Evolutionary conservation across 2,113 vertebrate genomes (phyloP).

Genomic region (Festucalex cinctus): DNA sequence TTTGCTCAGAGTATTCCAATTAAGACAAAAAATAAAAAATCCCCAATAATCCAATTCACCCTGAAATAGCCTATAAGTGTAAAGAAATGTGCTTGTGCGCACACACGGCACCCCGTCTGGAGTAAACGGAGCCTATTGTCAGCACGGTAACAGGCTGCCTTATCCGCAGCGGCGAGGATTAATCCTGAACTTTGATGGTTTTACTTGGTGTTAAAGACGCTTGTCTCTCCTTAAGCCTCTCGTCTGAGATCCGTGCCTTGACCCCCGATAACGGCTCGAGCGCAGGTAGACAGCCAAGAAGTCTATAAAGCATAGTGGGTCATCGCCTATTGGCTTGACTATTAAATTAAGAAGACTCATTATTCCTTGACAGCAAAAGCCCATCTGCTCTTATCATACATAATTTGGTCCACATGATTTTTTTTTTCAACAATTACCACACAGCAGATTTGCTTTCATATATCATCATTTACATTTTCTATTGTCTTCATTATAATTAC

Average conservation of each 20-base stretch:
- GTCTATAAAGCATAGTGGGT: neutral
- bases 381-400: neutral
- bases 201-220: constrained; percentile 61
- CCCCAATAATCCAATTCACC: too few relatives aligned
- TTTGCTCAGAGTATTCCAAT: neutral
- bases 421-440: neutral
- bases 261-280: constrained; percentile 56
- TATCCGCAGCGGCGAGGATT: constrained; percentile 55
- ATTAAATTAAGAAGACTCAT: constrained; percentile 23
- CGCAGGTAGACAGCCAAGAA: constrained; percentile 25
- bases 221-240: constrained; percentile 67
- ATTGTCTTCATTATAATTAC: neutral
- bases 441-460: neutral
- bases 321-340: constrained; percentile 6
- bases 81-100: too few relatives aligned
- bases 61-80: too few relatives aligned
- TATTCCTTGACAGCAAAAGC: neutral
- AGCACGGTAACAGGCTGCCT: constrained; percentile 33
- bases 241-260: constrained; percentile 56
- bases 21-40: neutral
- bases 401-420: neutral
- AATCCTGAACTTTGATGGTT: constrained; percentile 63
- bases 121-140: constrained; percentile 25
- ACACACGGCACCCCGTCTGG: neutral
- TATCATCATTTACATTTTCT: neutral